Base-by-base conservation (phyloP, 1,140 invertebrate genomes). In the Drosophila willistoni region DNA sequence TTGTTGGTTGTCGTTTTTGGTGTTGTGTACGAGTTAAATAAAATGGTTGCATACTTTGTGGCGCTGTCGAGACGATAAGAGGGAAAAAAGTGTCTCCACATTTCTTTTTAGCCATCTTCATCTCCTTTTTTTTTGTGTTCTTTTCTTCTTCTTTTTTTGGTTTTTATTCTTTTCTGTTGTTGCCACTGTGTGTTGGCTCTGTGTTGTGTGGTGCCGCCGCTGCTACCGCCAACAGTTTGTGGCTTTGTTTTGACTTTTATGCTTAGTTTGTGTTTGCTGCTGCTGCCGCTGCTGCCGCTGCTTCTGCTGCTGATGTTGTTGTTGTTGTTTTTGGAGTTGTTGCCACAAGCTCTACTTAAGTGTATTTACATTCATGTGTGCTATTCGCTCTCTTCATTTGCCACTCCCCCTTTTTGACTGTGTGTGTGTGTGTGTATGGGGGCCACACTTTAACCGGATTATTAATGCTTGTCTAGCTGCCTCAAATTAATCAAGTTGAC, bases 181-280 rank as follows among this genome's bases (percentile, higher is more conserved):
- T 29, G 34, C 34, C 34, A 12, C 34, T 12, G 7, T 36, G 19
- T 34, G 33, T 22, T 41, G 22, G 13, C 36, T 14, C 33, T 41
- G 10, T 57, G 34, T 25, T 12, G 7, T 29, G 47, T 22, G 7
- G 13, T 19, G 42, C 34, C 71, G 68, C 44, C 44, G 19, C 44
- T 51, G 44, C 44, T 22, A 51, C 44, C 44, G 17, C 76, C 84
- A 83, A 86, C 83, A 87, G 79, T 86, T 87, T 86, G 83, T 83
- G 83, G 83, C 83, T 87, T 86, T 86, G 83, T 86, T 83, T 86
- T 86, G 83, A 86, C 83, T 86, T 86, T 86, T 86, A 87, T 87
- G 83, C 83, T 86, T 79, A 86, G 83, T 86, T 86, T 87, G 83
- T 87, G 83, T 87, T 86, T 86, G 86, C 79, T 86, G 71, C 80